A percentile compares a stretch with the other conserved stretches of the same genome.
Conservation (phyloP, 2,797 vertebrate genomes). For the Sitta carolinensis region DNA sequence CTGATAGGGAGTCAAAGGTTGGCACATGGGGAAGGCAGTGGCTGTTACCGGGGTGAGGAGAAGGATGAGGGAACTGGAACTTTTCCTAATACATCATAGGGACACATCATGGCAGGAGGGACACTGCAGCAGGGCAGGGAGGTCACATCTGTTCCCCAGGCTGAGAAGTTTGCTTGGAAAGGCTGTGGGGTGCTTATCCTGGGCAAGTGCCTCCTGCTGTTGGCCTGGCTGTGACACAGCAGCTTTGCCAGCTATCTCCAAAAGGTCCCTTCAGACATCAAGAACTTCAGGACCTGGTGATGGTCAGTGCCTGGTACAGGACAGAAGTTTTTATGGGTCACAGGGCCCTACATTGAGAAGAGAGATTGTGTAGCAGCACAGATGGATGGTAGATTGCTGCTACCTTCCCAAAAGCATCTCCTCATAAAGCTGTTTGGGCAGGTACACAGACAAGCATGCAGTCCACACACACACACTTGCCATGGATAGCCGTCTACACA, state of each 20-base stretch:
- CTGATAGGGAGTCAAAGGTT: neutral
- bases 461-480: no score
- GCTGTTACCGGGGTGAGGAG: neutral
- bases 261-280: neutral
- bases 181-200: accelerated
- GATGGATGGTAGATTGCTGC: no score
- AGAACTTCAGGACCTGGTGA: neutral
- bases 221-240: neutral
- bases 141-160: neutral
- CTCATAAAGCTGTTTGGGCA: no score
- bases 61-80: neutral
- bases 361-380: no score
- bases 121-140: neutral
- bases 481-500: no score
- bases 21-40: neutral
- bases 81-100: accelerated
- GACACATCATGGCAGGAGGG: no score
- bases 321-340: neutral
- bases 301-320: neutral
- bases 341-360: no score
- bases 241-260: neutral
- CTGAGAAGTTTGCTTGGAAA: neutral
- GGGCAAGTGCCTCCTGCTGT: neutral
- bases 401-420: no score
- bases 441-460: no score